Percentiles rank a stretch among this genome's conserved stretches.
Conservation (phyloP, 1,140 invertebrate genomes). For the Sminthurides bifidus region DNA sequence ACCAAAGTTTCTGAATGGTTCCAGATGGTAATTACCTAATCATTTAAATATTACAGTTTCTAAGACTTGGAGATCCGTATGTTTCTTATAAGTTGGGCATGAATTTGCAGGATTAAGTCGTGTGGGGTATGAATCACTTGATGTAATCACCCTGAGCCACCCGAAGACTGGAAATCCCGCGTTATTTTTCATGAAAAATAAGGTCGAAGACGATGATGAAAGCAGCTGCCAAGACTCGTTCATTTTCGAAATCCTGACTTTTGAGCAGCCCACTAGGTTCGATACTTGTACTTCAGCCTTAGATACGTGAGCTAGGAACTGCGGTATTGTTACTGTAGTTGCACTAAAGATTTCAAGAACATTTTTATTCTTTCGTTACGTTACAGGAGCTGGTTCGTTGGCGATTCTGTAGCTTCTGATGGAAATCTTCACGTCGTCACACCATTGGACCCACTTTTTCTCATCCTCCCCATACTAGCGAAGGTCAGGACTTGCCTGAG, state of each 20-base stretch:
- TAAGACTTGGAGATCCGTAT: too few species aligned
- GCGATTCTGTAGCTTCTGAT: constrained; percentile 27
- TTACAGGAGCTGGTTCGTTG: constrained; percentile 30
- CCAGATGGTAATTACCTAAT: too few species aligned
- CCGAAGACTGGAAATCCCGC: constrained; percentile 4
- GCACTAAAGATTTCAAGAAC: neutral
- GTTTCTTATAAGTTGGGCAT: too few species aligned
- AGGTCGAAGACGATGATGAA: neutral
- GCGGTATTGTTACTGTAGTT: neutral
- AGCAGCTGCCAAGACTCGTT: constrained; percentile 5
- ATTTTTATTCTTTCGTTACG: neutral
- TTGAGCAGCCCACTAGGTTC: constrained; percentile 13
- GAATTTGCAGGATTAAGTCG: constrained; percentile 11
- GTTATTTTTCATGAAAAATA: constrained; percentile 10
- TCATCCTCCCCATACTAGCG: constrained; percentile 18
- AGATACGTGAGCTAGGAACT: neutral
- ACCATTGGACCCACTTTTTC: constrained; percentile 29
- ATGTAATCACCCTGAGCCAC: constrained; percentile 10
- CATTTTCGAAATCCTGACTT: constrained; percentile 18
- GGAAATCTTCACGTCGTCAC: constrained; percentile 27
- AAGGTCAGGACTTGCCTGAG: constrained; percentile 18
- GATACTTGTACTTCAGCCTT: neutral
- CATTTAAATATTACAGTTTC: too few species aligned
- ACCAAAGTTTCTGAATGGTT: too few species aligned
- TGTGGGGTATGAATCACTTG: constrained; percentile 13